Base-by-base conservation (phyloP, 1,140 invertebrate species). In the Tribolium castaneum region DNA sequence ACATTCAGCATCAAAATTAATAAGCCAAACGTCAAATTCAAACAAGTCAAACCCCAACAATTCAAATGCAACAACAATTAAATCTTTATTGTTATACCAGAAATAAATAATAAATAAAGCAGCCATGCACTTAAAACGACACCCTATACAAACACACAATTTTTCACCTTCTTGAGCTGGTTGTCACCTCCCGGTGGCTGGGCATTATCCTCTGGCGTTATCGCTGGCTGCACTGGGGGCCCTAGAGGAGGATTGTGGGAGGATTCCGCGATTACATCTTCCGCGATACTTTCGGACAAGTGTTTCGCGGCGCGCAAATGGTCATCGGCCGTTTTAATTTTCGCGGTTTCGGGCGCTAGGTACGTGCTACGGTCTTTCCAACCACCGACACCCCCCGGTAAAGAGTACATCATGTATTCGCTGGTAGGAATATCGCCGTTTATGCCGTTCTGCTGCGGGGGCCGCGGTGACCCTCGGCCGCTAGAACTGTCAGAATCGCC, bases 291-390 rank as follows among this genome's bases (percentile, higher is more conserved):
- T 66, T 81, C 80, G 19, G 82, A 81, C 5, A 83, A 73, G 56
- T 76, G 72, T 9, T 82, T 76, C 9, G 80, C 75, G 3, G 76
- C 81, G 25, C 73, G 50, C 45, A 82, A 77, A 54, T 82, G 45
- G 4, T 78, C 81, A 39, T 78, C 75, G 13, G 76, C 75, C 30
- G 77, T 49, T 74, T 75, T 52, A 19, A 52, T 76, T 59, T 62
- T 75, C 25, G 30, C 50, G n/a, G 82, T 87, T 83, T 91, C 90
- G 75, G 87, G 80, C 81, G 90, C 90, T 80, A 95, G 87, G 84
- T 95, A 95, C 59, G 94, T 95, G 86, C 93, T 95, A 84, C 94
- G 90, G 85, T 95, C 94, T 84, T 91, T 92, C 94, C 94, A 96
- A 82, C 93, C 93, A 87, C 93, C 92, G 79, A 95, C 91, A 62